phyloP scores from a whole-genome alignment of 2,888 invertebrate genomes.

The Candidula unifasciata region DNA sequence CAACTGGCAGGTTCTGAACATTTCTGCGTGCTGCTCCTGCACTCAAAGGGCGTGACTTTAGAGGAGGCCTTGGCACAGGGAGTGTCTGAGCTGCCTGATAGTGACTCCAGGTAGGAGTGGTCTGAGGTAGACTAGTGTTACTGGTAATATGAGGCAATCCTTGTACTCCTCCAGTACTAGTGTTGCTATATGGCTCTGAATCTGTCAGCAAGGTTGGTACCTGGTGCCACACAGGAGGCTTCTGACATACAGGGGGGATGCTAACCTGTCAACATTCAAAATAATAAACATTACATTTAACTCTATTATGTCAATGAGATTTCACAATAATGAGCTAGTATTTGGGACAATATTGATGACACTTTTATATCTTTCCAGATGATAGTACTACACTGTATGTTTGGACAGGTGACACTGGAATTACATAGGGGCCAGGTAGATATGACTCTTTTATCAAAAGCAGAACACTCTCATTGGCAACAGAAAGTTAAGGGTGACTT shows the following conservation, averaged over 20 bases:
- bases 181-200: constrained; percentile 31
- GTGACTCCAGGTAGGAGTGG: constrained; percentile 56
- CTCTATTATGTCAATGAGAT: too few relatives aligned
- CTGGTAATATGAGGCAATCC: constrained; percentile 55
- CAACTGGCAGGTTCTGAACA: constrained; percentile 39
- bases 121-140: constrained; percentile 57
- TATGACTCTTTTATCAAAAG: too few relatives aligned
- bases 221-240: constrained; percentile 70
- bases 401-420: too few relatives aligned
- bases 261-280: constrained; percentile 58
- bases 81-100: constrained; percentile 51
- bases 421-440: too few relatives aligned
- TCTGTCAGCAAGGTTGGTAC: constrained; percentile 60
- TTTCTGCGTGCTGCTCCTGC: constrained; percentile 65
- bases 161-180: background rate
- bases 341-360: too few relatives aligned
- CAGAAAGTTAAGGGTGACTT: too few relatives aligned
- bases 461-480: too few relatives aligned
- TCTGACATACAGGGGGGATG: constrained; percentile 70
- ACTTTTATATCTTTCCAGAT: too few relatives aligned
- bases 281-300: background rate
- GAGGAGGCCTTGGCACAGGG: constrained; percentile 68
- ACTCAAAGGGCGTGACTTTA: constrained; percentile 74
- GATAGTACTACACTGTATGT: too few relatives aligned
- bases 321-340: too few relatives aligned